Base-by-base conservation (phyloP, 2,797 vertebrate genomes). In the Rhynchotus rufescens region DNA sequence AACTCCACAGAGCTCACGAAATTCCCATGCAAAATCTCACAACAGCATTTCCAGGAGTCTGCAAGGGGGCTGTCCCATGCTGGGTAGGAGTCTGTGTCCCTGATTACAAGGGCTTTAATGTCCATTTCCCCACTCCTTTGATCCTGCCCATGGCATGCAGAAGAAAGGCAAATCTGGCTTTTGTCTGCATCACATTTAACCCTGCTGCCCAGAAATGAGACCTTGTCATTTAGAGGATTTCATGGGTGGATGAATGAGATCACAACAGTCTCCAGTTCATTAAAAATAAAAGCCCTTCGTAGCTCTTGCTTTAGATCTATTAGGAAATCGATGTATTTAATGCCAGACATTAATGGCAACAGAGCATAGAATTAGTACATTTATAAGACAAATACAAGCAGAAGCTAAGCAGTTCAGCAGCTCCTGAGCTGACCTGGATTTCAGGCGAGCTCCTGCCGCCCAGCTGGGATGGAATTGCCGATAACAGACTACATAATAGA, bases 201-300 rank as follows among this genome's bases (percentile, higher is more conserved):
- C 93, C 36, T 0, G 1, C 88, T 94, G 95, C 93, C 88, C 90
- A 96, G 92, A 96, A 95, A 94, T 89, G 89, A 94, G 90, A 95
- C 96, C 96, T 89, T 94, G 95, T 95, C 95, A 94, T 80, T 94
- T 94, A 94, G 69, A 91, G 90, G 93, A 94, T 96, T 96, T 96
- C 95, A 94, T 95, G 96, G 95, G 80, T 96, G 95, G 91, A 86
- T 96, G 95, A 87, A 90, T 89, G 90, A 88, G 90, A 94, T 96
- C 94, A 96, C 94, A 95, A 92, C 81, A 92, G 74, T 76, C 82
- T 67, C 64, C 94, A 90, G 88, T 92, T 95, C 92, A 91, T 92
- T 94, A 96, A 96, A 93, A 94, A 87, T 83, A 94, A 94, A 92
- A 93, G 80, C 64, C 86, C 2, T 8, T 76, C 73, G 67, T 26